Evolutionary conservation across 2,797 vertebrate genomes (phyloP).

Genomic region (Galago senegalensis): DNA sequence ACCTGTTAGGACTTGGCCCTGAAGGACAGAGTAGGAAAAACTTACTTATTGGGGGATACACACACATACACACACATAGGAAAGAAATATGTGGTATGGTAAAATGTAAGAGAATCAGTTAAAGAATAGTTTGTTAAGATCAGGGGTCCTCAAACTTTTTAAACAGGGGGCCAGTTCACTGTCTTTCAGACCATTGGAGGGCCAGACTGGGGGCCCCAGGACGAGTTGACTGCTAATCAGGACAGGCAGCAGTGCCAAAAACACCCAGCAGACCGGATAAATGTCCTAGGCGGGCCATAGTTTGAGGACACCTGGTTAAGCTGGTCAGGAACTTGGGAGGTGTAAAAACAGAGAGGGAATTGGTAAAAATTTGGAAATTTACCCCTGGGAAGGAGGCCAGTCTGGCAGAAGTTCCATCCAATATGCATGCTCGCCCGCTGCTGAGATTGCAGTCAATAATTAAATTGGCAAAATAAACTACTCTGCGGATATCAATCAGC

Average conservation of each 20-base stretch:
- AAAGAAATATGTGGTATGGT: not conserved
- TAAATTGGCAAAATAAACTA: conserved; percentile 35
- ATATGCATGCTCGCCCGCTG: not conserved
- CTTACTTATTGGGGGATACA: not conserved
- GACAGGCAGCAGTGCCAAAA: no score
- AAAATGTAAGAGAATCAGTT: not conserved
- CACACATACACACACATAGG: no score
- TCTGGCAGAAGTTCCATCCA: not conserved
- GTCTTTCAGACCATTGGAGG: no score
- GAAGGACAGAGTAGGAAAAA: not conserved
- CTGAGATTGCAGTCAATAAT: not conserved
- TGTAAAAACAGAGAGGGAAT: not conserved
- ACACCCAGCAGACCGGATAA: no score
- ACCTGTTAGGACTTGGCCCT: not conserved
- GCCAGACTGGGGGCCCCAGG: no score
- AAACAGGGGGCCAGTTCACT: no score
- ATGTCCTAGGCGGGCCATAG: no score
- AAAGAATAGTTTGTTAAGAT: not conserved
- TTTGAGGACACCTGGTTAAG: not conserved
- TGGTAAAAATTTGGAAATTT: conserved; percentile 5
- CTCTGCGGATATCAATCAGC: not conserved
- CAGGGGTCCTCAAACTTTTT: no score
- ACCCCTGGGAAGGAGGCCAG: not conserved
- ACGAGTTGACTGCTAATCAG: no score
- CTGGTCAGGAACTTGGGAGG: not conserved